Conservation (phyloP, 2,888 invertebrate species). For the Helobdella robusta region DNA sequence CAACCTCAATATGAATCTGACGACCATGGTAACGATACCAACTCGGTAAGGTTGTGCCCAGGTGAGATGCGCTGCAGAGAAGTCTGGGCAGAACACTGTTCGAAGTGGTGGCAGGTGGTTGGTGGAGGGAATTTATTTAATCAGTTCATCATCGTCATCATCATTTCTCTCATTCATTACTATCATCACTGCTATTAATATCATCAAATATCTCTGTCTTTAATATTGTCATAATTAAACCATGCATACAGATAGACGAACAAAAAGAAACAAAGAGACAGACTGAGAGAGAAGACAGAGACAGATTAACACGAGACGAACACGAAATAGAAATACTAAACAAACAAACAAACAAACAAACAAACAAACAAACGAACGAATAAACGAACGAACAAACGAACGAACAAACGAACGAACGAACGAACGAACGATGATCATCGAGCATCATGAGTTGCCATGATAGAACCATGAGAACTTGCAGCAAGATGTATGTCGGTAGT, state of each 20-base stretch:
- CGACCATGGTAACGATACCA: constrained; percentile 29
- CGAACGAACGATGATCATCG: constrained; percentile 32
- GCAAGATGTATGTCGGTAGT: constrained; percentile 59
- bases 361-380: not conserved
- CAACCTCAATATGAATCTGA: constrained; percentile 34
- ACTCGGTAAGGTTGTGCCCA: constrained; percentile 36
- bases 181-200: too few species aligned
- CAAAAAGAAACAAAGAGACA: too few species aligned
- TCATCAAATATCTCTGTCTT: too few species aligned
- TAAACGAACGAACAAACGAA: not conserved
- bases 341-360: not conserved
- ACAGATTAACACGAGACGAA: not conserved
- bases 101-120: not conserved
- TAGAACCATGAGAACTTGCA: constrained; percentile 39
- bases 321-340: not conserved
- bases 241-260: not conserved
- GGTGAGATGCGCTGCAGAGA: constrained; percentile 30
- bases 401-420: not conserved
- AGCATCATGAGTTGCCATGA: constrained; percentile 35
- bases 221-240: too few species aligned
- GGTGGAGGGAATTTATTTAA: not conserved
- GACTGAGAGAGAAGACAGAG: too few species aligned
- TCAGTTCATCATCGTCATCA: too few species aligned
- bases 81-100: constrained; percentile 25
- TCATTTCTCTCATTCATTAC: too few species aligned